Conservation (phyloP, 2,888 invertebrate species). For the Phoenoteleia sp. region DNA sequence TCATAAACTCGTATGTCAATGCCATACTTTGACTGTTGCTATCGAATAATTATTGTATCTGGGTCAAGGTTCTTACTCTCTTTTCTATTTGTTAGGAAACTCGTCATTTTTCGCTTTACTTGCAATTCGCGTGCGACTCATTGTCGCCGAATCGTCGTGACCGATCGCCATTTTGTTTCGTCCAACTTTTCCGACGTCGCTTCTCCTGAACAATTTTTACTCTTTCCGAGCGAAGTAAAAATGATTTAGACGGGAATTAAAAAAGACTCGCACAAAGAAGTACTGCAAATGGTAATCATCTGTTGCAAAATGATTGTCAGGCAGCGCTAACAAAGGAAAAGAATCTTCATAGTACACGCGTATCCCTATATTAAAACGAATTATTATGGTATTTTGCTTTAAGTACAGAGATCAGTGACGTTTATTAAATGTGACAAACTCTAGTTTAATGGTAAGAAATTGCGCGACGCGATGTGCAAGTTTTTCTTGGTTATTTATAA, state of each 20-base stretch:
- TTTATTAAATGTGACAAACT: too few species aligned
- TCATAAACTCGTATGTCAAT: constrained; percentile 27
- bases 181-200: neutral
- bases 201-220: too few species aligned
- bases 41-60: constrained; percentile 19
- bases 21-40: constrained; percentile 38
- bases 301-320: constrained; percentile 44
- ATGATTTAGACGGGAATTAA: neutral
- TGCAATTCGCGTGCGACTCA: neutral
- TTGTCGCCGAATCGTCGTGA: neutral
- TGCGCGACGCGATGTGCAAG: neutral
- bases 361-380: constrained; percentile 8
- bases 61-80: constrained; percentile 36
- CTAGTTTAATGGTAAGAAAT: too few species aligned
- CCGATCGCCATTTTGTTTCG: neutral
- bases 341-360: neutral
- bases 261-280: constrained; percentile 3
- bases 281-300: constrained; percentile 21
- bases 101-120: neutral
- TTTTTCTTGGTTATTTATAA: too few species aligned
- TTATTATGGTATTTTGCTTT: neutral
- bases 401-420: neutral
- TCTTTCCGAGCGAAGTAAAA: neutral
- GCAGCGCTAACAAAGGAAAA: constrained; percentile 27
- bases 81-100: constrained; percentile 17